A percentile compares a stretch with the other conserved stretches of the same genome.
Evolutionary conservation across 1,140 invertebrate genomes (phyloP).

Genomic region (Monomorium pharaonis): DNA sequence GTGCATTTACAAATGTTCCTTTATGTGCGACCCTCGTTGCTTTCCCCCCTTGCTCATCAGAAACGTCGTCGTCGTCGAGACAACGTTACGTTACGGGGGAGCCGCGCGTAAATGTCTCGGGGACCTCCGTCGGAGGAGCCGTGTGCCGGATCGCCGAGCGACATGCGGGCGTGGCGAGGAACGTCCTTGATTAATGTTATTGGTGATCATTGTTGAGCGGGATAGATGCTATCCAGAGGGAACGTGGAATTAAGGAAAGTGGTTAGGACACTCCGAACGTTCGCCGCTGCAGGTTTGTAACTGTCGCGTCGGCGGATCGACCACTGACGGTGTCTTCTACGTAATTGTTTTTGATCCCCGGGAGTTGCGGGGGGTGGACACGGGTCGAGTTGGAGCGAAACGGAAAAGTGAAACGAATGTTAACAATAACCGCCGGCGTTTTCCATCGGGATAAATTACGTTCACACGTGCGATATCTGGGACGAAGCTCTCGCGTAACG

Average conservation of each 20-base stretch:
- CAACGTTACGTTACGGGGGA: no score
- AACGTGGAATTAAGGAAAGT: slow-evolving; percentile 17
- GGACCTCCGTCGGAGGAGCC: background rate
- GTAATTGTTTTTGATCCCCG: slow-evolving; percentile 4
- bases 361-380: background rate
- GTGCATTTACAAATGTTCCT: slow-evolving; percentile 47
- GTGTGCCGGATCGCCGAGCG: background rate
- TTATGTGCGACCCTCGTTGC: background rate
- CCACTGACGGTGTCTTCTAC: background rate
- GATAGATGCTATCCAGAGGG: slow-evolving; percentile 2
- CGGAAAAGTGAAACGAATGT: background rate
- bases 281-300: background rate
- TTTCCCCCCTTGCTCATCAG: background rate
- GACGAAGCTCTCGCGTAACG: background rate
- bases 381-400: no score
- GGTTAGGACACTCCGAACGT: background rate
- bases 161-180: slow-evolving; percentile 9
- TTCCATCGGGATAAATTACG: background rate
- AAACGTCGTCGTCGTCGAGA: background rate
- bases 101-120: slow-evolving; percentile 37
- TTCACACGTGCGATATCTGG: background rate
- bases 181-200: slow-evolving; percentile 53
- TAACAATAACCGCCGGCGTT: slow-evolving; percentile 14
- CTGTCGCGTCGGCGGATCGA: background rate
- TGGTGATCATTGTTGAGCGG: slow-evolving; percentile 9